Base-by-base conservation (phyloP, 2,888 invertebrate species). In the Adineta ricciae region DNA sequence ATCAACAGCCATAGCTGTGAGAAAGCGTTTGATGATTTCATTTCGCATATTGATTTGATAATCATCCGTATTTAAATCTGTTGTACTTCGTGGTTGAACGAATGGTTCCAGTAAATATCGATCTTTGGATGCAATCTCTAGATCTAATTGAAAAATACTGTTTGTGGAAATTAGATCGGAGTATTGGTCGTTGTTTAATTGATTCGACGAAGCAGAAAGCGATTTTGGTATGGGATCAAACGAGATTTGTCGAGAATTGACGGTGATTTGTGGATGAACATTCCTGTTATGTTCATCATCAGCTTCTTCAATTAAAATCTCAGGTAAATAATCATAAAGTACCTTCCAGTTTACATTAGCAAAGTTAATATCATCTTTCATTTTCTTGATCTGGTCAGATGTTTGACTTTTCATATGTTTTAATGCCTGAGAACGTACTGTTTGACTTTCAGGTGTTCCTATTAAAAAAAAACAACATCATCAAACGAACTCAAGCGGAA, bases 291-390 rank as follows among this genome's bases (percentile, higher is more conserved):
- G 16, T 24, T 73, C 41, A 24, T 73, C 73, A 36, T 73, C 78
- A 24, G 24, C 11, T 78, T 78, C 78, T 41, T 78, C 78, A 24
- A 78, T 24, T 41, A 78, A 78, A 24, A 36, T 78, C 5, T 78
- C 78, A 24, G 78, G 78, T 78, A 78, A 78, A 78, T 78, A 78
- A n/a, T 78, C 3, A n/a, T 78, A 21, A 1, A 41, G 11, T 9
- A 78, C 21, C 14, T 78, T 41, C 78, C 78, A 78, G 41, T 78
- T 14, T 0, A 78, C 78, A 41, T 78, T 11, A 7, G 24, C 41
- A 78, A 78, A 78, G 11, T 78, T 78, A 41, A 78, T 41, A 41
- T 78, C 78, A n/a, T 78, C 41, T 78, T 78, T 78, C 78, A 41
- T 78, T 41, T n/a, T 32, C 11, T 41, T 78, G 0, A 78, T 41